Evolutionary conservation across 1,140 invertebrate species (phyloP).

Genomic region (Nautilus pompilius): DNA sequence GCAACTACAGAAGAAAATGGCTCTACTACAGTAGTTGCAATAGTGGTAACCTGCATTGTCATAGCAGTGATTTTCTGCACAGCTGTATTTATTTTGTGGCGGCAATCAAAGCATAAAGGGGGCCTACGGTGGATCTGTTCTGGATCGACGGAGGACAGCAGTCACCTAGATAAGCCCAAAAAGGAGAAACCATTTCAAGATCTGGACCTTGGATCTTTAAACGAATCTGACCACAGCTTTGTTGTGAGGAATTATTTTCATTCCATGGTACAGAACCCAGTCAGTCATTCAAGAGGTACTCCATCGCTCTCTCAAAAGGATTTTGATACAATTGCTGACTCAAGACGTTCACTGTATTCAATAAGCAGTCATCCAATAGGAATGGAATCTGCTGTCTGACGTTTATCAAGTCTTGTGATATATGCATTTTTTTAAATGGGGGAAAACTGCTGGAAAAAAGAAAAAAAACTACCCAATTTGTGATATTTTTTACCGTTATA

Average conservation of each 20-base stretch:
- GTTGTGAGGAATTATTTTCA: slow-evolving; percentile 38
- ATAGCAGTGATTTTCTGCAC: slow-evolving; percentile 17
- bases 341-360: background rate
- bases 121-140: slow-evolving; percentile 11
- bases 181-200: slow-evolving; percentile 19
- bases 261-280: slow-evolving; percentile 22
- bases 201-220: slow-evolving; percentile 30
- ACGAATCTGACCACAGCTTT: slow-evolving; percentile 38
- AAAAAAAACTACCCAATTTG: too few species aligned
- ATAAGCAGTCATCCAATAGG: background rate
- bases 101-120: slow-evolving; percentile 11
- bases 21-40: slow-evolving; percentile 20
- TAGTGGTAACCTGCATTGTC: slow-evolving; percentile 18
- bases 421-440: too few species aligned
- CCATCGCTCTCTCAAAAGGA: background rate
- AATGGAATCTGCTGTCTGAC: background rate
- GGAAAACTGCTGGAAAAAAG: too few species aligned
- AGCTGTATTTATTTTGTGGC: slow-evolving; percentile 20
- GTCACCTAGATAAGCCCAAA: slow-evolving; percentile 18
- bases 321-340: background rate
- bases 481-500: too few species aligned
- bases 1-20: background rate
- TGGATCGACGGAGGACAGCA: slow-evolving; percentile 15
- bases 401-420: background rate
- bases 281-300: background rate